Percentiles rank a stretch among this genome's conserved stretches.
Evolutionary conservation across 2,797 vertebrate species (phyloP).

Genomic region (Dermochelys coriacea): DNA sequence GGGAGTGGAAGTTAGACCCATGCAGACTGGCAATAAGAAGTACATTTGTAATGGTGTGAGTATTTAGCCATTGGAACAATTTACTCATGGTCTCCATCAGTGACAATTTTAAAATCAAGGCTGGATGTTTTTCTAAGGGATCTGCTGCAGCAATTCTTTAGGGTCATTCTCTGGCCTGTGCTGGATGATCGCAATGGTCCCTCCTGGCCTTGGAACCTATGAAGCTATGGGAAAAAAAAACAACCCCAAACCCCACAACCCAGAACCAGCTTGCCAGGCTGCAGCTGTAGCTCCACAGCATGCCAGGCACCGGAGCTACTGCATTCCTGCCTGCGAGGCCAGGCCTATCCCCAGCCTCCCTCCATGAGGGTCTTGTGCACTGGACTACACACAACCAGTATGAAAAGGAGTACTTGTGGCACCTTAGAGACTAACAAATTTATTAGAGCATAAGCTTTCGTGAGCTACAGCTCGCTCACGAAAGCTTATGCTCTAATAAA

Average conservation of each 20-base stretch:
- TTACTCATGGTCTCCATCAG: background rate
- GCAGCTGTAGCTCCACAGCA: background rate
- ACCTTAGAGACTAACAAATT: no score
- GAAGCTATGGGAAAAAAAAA: background rate
- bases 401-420: no score
- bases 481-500: no score
- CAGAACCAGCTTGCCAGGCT: background rate
- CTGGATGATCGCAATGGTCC: background rate
- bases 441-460: no score
- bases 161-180: background rate
- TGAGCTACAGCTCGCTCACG: no score
- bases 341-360: no score
- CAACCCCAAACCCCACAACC: background rate
- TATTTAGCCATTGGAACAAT: background rate
- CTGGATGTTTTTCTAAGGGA: background rate
- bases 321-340: no score
- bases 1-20: background rate
- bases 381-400: background rate
- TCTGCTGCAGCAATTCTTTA: background rate
- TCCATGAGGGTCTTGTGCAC: no score
- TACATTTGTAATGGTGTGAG: background rate
- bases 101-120: background rate
- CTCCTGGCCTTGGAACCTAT: background rate
- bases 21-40: no score
- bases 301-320: background rate